A percentile compares a stretch with the other conserved stretches of the same genome.
These are phyloP conservation scores for Conopomorpha cramerella DNA, from an alignment of 1,140 invertebrate species.

Conservation along the genomic window DNA sequence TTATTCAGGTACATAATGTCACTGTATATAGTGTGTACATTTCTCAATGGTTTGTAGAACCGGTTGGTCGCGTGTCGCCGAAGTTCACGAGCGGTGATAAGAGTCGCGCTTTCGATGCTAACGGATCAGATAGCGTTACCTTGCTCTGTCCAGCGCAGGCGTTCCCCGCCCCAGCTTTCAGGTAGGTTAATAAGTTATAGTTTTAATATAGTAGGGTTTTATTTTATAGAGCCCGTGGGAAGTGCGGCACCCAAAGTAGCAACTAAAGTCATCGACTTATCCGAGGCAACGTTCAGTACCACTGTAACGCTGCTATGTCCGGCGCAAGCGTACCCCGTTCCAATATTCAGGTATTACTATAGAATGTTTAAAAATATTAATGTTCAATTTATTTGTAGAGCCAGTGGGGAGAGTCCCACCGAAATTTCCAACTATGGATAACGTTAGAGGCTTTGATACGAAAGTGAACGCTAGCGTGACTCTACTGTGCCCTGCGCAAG, in stretches of 20 bases:
- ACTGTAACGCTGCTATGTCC: conserved; percentile 69
- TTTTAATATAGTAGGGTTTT: conserved; percentile 15
- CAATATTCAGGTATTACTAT: conserved; percentile 65
- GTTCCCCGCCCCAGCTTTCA: conserved; percentile 71
- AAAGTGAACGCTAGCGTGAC: conserved; percentile 50
- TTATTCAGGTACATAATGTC: conserved; percentile 64
- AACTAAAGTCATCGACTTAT: conserved; percentile 49
- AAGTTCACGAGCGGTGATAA: conserved; percentile 74
- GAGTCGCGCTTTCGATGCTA: conserved; percentile 64
- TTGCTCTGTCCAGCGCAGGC: conserved; percentile 73
- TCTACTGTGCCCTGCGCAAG: conserved; percentile 68
- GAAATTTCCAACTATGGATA: conserved; percentile 71
- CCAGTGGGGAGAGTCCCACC: conserved; percentile 66
- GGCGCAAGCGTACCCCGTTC: conserved; percentile 74
- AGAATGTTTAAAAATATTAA: conserved; percentile 8
- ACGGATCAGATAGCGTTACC: conserved; percentile 58
- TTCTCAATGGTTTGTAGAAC: conserved; percentile 62
- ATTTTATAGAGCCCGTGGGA: conserved; percentile 69
- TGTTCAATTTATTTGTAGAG: conserved; percentile 28
- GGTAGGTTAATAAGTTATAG: conserved; percentile 61
- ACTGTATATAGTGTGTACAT: conserved; percentile 6
- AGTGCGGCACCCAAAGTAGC: conserved; percentile 71
- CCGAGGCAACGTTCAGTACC: conserved; percentile 30
- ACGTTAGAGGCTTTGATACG: conserved; percentile 62
- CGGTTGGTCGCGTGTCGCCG: conserved; percentile 74